Evolutionary conservation across 2,888 invertebrate species (phyloP).

Genomic region (Sarcophaga caerulescens): DNA sequence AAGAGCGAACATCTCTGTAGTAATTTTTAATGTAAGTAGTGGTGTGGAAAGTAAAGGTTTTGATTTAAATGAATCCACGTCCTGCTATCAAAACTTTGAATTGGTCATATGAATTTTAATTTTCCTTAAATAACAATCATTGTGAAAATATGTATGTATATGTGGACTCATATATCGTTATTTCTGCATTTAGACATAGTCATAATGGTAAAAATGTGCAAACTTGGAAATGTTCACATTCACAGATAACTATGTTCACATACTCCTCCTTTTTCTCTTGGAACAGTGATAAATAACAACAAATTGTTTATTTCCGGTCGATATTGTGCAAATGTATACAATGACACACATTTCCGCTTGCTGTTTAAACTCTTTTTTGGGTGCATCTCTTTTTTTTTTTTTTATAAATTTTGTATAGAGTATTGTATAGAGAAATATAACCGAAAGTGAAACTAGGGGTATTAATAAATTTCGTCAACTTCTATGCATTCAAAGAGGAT

Average conservation of each 20-base stretch:
- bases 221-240: background rate
- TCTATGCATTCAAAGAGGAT: too few relatives aligned
- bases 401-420: conserved; percentile 11
- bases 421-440: background rate
- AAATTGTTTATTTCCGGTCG: conserved; percentile 47
- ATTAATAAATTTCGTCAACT: too few relatives aligned
- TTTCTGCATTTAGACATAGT: background rate
- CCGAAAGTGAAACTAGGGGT: background rate
- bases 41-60: too few relatives aligned
- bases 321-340: conserved; percentile 29
- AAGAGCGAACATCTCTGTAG: too few relatives aligned
- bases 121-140: background rate
- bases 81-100: too few relatives aligned
- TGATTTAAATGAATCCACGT: too few relatives aligned
- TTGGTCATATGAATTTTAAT: background rate
- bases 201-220: background rate
- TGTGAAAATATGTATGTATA: background rate
- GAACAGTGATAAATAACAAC: conserved; percentile 37
- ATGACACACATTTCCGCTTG: conserved; percentile 27
- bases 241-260: conserved; percentile 7
- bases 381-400: background rate
- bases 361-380: conserved; percentile 1
- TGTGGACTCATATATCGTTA: background rate
- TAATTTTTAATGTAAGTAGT: too few relatives aligned
- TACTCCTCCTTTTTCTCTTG: background rate